These are phyloP conservation scores for Karalla daura DNA, from an alignment of 2,797 vertebrate genomes.

Conservation along the genomic window DNA sequence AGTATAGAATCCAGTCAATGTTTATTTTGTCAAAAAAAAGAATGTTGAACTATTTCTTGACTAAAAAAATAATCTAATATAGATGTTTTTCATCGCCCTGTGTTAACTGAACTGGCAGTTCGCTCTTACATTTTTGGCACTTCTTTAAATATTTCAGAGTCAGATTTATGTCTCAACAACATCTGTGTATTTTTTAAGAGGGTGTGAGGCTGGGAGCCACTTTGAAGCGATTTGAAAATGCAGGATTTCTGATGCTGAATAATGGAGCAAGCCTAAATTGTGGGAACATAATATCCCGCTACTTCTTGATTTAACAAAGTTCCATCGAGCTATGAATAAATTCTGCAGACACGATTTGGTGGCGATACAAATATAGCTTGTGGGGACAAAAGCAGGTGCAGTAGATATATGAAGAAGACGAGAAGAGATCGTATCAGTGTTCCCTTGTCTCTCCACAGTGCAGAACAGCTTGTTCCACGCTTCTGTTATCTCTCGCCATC, in stretches of 20 bases:
- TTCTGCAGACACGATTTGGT: constrained; percentile 32
- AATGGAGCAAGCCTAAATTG: constrained; percentile 2
- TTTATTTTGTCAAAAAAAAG: not conserved
- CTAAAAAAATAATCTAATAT: not conserved
- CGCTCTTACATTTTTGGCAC: not conserved
- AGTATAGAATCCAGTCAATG: not conserved
- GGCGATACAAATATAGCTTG: constrained; percentile 38
- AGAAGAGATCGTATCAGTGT: constrained; percentile 53
- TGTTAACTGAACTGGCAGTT: not conserved
- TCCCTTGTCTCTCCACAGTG: constrained; percentile 21
- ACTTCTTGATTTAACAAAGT: constrained; percentile 28
- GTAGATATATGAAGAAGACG: constrained; percentile 41
- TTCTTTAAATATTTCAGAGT: not conserved
- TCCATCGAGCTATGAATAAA: constrained; percentile 27
- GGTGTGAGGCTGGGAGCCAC: not conserved
- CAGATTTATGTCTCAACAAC: not conserved
- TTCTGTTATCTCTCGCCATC: constrained; percentile 57
- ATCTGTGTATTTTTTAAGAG: constrained; percentile 3
- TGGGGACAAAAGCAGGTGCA: constrained; percentile 46
- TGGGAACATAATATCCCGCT: not conserved
- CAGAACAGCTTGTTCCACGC: constrained; percentile 47
- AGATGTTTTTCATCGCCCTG: not conserved
- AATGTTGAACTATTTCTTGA: not conserved
- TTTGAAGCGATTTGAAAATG: not conserved
- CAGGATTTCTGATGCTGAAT: constrained; percentile 6